Conservation (phyloP, 2,888 invertebrate genomes). For the Drosophila niveifrons region DNA sequence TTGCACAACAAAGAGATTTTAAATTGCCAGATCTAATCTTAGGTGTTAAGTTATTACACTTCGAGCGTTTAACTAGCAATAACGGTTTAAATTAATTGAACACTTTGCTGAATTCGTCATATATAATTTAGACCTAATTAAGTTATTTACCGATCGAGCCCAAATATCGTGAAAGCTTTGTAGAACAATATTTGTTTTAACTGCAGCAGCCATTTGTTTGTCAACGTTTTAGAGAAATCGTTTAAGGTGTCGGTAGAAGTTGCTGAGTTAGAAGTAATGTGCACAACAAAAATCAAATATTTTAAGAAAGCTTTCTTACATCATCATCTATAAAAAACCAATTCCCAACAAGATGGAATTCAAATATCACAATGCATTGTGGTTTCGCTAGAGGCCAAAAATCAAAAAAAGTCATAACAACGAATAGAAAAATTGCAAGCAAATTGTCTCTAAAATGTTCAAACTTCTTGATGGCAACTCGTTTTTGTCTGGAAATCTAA, state of each 20-base stretch:
- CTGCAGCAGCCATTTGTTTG: constrained; percentile 21
- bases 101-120: no score
- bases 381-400: no score
- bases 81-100: constrained; percentile 8
- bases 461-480: constrained; percentile 17
- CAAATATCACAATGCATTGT: no score
- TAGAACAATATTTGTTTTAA: constrained; percentile 14
- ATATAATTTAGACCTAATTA: no score
- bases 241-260: constrained; percentile 17
- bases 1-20: constrained; percentile 14
- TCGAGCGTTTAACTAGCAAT: constrained; percentile 20
- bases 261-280: not conserved
- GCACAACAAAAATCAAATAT: not conserved
- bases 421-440: not conserved
- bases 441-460: no score
- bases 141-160: constrained; percentile 9
- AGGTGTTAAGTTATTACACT: constrained; percentile 35
- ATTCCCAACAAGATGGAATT: no score
- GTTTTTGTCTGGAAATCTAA: constrained; percentile 10
- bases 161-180: constrained; percentile 15
- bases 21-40: constrained; percentile 17
- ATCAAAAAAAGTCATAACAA: constrained; percentile 4
- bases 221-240: constrained; percentile 19
- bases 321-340: no score
- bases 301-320: no score